A percentile compares a stretch with the other conserved stretches of the same genome.
These are phyloP conservation scores for Apodemia duryi DNA, from an alignment of 2,888 invertebrate genomes.

Conservation along the genomic window DNA sequence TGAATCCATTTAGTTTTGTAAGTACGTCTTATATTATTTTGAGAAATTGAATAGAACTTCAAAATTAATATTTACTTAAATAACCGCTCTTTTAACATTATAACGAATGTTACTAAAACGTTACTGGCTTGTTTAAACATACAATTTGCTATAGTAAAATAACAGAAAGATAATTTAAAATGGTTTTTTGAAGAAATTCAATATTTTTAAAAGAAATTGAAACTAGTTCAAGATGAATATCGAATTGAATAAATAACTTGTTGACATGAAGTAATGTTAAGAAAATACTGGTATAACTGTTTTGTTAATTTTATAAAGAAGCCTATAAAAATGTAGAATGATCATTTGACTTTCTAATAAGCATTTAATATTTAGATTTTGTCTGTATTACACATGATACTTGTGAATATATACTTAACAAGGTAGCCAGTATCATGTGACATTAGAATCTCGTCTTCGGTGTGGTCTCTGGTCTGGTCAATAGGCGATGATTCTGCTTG, in stretches of 20 bases:
- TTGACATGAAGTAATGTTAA: too few relatives aligned
- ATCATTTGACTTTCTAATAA: too few relatives aligned
- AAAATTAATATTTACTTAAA: neutral
- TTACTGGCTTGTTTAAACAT: neutral
- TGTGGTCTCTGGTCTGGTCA: too few relatives aligned
- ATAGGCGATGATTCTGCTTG: too few relatives aligned
- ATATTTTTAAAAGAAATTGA: neutral
- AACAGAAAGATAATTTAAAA: neutral
- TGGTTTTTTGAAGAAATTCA: neutral
- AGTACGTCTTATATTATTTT: slow-evolving; percentile 3
- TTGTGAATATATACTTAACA: too few relatives aligned
- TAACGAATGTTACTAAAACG: neutral
- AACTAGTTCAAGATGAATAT: neutral
- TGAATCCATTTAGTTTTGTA: slow-evolving; percentile 1
- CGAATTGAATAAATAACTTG: neutral
- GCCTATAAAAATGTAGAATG: too few relatives aligned
- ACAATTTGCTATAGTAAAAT: neutral
- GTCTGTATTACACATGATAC: too few relatives aligned
- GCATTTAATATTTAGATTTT: too few relatives aligned
- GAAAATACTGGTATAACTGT: too few relatives aligned
- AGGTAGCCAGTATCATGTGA: too few relatives aligned
- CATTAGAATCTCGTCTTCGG: too few relatives aligned
- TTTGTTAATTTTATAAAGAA: too few relatives aligned
- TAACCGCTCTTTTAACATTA: neutral
- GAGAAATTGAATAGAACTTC: slow-evolving; percentile 1